Evolutionary conservation across 2,797 vertebrate genomes (phyloP), one percentile per base, ranked within the genome.

Genomic region (Argyrosomus regius): DNA sequence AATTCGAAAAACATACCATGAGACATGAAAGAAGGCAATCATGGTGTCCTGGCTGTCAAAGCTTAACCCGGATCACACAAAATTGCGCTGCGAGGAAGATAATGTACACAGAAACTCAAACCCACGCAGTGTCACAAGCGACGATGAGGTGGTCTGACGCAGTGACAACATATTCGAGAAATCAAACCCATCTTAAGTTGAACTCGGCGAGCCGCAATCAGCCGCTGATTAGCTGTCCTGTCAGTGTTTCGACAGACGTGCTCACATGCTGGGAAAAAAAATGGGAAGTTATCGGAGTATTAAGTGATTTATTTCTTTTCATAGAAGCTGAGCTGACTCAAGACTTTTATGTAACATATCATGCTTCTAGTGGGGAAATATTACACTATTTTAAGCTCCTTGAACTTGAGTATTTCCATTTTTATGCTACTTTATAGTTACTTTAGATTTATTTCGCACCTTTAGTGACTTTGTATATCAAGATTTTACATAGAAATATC

Each of bases 1-100:
- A 88, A 79, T 87, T 86, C 86, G 77, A 82, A 78, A 83, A 88
- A 90, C 85, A 80, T 76, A 79, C 87, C 89, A 72, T 68, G 72
- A 80, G 66, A 91, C 89, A 86, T 89, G 76, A 92, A 90, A 91
- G 81, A 31, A 86, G 60, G 81, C 76, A 82, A 87, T 87, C 85
- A 82, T 41, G 65, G 45, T 57, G 62, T 71, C 75, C 88, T 72
- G 86, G 88, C 76, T 81, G 87, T 87, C 89, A 85, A 66, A 82
- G 72, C 81, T 59, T 45, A 82, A 68, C 41, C 35, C 2, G 57
- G 77, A 85, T 86, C 79, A 61, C 75, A 77, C 71, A 77, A 73
- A 35, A 65, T 10, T 53, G 83, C 77, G 80, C 77, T 56, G 76
- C 35, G 63, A 80, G 82, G 65, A 56, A n/a, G 45, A 26, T 60